phyloP scores from a whole-genome alignment of 2,113 vertebrate species.

The Rhabdomys dilectus region DNA sequence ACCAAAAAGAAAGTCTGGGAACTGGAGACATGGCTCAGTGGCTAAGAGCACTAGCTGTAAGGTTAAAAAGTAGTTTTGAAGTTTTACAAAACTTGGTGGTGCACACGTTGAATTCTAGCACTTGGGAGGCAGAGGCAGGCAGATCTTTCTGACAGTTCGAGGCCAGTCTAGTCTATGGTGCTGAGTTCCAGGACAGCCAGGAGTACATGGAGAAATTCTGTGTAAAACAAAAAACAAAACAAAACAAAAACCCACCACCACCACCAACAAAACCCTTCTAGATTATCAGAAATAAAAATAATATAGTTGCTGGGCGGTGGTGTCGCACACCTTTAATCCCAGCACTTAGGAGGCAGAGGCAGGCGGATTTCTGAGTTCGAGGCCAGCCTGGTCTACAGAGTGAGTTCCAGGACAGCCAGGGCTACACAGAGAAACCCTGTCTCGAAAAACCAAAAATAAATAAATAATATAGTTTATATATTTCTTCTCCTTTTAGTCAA shows the following conservation, averaged over 20 bases:
- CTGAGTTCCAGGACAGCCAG: neutral
- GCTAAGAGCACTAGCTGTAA: neutral
- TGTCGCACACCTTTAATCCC: too few species aligned
- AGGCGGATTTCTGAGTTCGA: too few species aligned
- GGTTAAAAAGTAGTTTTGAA: neutral
- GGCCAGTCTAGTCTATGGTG: neutral
- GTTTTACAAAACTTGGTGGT: neutral
- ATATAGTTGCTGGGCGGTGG: too few species aligned
- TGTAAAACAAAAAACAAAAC: neutral
- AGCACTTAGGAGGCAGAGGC: too few species aligned
- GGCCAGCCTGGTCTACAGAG: too few species aligned
- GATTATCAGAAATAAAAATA: neutral
- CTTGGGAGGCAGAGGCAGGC: neutral
- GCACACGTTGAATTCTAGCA: neutral
- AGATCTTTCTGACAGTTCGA: neutral
- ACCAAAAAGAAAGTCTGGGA: neutral
- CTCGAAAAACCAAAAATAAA: too few species aligned
- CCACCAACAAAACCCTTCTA: neutral
- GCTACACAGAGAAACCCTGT: too few species aligned
- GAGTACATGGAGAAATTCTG: neutral
- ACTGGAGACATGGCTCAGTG: neutral
- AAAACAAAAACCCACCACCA: neutral
- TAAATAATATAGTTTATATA: neutral
- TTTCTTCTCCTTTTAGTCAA: neutral
- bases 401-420: too few species aligned